Conservation (phyloP, 1,140 invertebrate genomes). For the Mactra quadrangularis region DNA sequence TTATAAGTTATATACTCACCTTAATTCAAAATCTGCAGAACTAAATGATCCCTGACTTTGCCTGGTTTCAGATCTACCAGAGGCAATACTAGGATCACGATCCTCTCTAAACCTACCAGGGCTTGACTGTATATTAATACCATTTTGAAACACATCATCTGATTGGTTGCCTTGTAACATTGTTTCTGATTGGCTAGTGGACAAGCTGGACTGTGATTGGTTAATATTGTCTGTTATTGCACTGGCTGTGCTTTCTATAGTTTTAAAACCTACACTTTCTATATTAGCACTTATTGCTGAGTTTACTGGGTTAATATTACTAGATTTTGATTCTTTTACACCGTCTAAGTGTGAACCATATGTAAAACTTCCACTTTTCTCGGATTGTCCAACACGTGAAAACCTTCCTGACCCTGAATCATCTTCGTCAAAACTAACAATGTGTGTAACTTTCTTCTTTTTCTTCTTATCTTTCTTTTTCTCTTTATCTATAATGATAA, state of each 20-base stretch:
- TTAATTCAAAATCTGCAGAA: conserved; percentile 72
- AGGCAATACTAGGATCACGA: conserved; percentile 66
- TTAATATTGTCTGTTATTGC: background rate
- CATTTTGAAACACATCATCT: conserved; percentile 37
- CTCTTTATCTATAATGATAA: conserved; percentile 43
- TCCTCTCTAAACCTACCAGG: background rate
- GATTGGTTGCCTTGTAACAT: conserved; percentile 18
- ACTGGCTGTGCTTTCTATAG: conserved; percentile 11
- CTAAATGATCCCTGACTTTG: conserved; percentile 69
- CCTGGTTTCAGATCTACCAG: conserved; percentile 54
- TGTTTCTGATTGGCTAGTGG: conserved; percentile 18
- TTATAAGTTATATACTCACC: too few species aligned
- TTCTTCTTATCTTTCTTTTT: conserved; percentile 85
- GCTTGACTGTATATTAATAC: background rate
- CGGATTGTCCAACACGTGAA: background rate
- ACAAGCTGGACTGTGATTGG: conserved; percentile 25
- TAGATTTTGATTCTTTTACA: background rate
- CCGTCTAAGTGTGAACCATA: conserved; percentile 30
- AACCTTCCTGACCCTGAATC: conserved; percentile 63
- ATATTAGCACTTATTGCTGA: conserved; percentile 31
- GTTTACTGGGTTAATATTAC: conserved; percentile 8
- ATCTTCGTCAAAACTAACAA: conserved; percentile 88
- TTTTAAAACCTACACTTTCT: conserved; percentile 30
- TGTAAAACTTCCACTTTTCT: conserved; percentile 33
- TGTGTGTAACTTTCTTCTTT: conserved; percentile 86